phyloP scores from a whole-genome alignment of 2,888 invertebrate genomes.

The Mythimna pallens region DNA sequence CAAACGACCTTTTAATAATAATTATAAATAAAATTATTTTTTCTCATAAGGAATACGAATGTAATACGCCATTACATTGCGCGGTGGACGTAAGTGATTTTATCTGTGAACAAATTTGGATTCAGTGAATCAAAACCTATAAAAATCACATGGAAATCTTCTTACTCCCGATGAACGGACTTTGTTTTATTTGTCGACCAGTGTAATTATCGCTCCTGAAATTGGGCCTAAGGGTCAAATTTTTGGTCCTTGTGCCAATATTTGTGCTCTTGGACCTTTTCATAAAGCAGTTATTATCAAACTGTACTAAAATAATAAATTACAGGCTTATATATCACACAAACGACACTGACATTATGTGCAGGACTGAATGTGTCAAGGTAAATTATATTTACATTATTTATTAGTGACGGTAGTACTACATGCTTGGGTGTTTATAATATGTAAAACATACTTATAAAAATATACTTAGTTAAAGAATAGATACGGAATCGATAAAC shows the following conservation, averaged over 20 bases:
- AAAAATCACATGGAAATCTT: no score
- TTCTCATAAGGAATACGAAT: no score
- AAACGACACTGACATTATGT: conserved; percentile 13
- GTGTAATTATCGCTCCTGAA: no score
- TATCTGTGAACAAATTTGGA: no score
- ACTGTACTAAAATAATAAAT: background rate
- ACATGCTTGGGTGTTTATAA: background rate
- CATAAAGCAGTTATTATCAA: conserved; percentile 22
- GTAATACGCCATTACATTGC: no score
- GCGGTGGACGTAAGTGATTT: no score
- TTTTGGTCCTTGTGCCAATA: background rate
- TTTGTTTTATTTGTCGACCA: no score
- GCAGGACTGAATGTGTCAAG: conserved; percentile 33
- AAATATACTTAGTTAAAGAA: background rate
- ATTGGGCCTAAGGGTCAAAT: background rate
- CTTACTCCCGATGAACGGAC: no score
- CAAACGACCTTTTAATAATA: no score
- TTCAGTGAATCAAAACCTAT: no score
- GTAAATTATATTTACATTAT: conserved; percentile 42
- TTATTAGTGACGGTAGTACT: conserved; percentile 2
- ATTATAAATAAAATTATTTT: no score
- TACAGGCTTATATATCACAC: background rate
- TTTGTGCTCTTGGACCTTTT: background rate
- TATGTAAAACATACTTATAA: background rate
- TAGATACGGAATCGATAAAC: background rate